Conservation (phyloP, 92 coral and sea anemone species). For the Heliopora coerulea region DNA sequence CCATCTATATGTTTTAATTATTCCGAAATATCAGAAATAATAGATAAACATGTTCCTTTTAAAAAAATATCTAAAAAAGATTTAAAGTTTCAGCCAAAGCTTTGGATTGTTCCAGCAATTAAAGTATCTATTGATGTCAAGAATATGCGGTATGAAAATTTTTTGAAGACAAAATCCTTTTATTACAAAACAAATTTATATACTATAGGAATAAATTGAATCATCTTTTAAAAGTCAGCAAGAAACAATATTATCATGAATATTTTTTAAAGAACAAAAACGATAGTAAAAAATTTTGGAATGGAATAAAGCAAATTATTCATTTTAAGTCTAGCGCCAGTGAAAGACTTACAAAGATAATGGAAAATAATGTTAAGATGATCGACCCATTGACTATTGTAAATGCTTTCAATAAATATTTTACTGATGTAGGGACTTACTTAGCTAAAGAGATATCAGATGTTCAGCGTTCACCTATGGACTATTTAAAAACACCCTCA, state of each 20-base stretch:
- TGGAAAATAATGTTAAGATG: conserved; percentile 24
- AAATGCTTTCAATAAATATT: conserved; percentile 47
- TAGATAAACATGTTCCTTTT: conserved; percentile 50
- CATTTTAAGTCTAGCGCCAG: conserved; percentile 42
- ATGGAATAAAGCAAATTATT: conserved; percentile 53
- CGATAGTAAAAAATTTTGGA: conserved; percentile 42
- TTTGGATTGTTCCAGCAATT: conserved; percentile 51
- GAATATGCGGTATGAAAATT: conserved; percentile 39
- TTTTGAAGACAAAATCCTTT: conserved; percentile 28
- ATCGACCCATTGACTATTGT: conserved; percentile 37
- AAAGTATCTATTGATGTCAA: conserved; percentile 45
- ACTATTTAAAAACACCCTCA: background rate
- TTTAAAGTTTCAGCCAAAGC: conserved; percentile 45
- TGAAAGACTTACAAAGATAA: conserved; percentile 37
- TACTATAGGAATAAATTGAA: conserved; percentile 49
- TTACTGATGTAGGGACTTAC: conserved; percentile 36
- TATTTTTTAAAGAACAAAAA: conserved; percentile 31
- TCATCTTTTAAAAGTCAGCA: conserved; percentile 44
- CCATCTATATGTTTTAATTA: background rate
- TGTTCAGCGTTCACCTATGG: conserved; percentile 11
- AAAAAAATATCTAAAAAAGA: conserved; percentile 44
- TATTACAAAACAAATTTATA: conserved; percentile 44
- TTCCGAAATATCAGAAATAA: background rate
- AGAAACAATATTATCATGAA: conserved; percentile 30
- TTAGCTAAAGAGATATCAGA: conserved; percentile 38